These are phyloP conservation scores for Tachina grossa DNA, from an alignment of 2,888 invertebrate species.

Conservation along the genomic window DNA sequence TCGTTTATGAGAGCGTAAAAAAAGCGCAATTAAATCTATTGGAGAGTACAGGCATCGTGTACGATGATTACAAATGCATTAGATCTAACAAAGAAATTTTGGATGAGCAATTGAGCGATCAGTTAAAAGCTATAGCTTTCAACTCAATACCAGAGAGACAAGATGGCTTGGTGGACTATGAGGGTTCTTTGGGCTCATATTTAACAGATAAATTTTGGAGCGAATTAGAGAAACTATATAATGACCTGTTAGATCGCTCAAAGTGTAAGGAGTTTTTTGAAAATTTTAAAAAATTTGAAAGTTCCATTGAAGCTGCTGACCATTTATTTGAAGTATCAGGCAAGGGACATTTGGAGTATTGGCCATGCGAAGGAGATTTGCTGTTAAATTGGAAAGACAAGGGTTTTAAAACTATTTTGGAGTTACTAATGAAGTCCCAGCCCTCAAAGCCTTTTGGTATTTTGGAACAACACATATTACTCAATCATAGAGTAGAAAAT, in stretches of 20 bases:
- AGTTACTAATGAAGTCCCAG: slow-evolving; percentile 84
- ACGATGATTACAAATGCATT: slow-evolving; percentile 78
- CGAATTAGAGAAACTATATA: slow-evolving; percentile 74
- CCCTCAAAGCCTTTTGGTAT: slow-evolving; percentile 74
- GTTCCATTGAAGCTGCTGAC: slow-evolving; percentile 85
- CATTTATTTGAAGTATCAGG: slow-evolving; percentile 88
- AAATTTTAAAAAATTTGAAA: slow-evolving; percentile 84
- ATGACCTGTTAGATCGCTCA: slow-evolving; percentile 78
- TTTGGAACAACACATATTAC: slow-evolving; percentile 75
- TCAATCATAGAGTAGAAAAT: slow-evolving; percentile 68
- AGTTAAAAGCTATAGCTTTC: slow-evolving; percentile 80
- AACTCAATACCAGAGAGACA: slow-evolving; percentile 80
- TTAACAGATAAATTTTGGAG: slow-evolving; percentile 77
- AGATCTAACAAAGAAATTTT: slow-evolving; percentile 82
- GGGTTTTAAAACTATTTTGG: slow-evolving; percentile 87
- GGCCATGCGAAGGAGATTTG: slow-evolving; percentile 88
- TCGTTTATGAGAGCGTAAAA: slow-evolving; percentile 84
- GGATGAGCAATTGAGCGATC: slow-evolving; percentile 77
- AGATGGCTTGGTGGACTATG: slow-evolving; percentile 77
- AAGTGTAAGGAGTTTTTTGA: slow-evolving; percentile 84
- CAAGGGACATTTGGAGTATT: slow-evolving; percentile 85
- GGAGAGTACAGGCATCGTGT: slow-evolving; percentile 76
- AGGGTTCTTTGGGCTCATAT: slow-evolving; percentile 80
- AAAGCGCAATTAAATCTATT: slow-evolving; percentile 74
- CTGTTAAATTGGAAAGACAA: slow-evolving; percentile 89